Base-by-base conservation (phyloP, 2,113 vertebrate genomes). In the Ageneiosus marmoratus region DNA sequence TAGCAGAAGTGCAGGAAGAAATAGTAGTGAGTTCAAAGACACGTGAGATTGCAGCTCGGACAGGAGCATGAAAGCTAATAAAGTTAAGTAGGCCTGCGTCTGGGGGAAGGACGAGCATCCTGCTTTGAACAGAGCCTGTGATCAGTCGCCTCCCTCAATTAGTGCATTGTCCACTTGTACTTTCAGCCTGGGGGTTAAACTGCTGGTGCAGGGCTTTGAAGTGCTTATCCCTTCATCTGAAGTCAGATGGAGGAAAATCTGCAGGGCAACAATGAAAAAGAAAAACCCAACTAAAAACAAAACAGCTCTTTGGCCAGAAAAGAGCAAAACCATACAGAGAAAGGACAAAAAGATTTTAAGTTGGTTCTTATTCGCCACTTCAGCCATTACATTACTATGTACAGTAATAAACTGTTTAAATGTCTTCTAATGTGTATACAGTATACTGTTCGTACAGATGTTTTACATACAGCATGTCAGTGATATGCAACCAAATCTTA, bases 201-300 rank as follows among this genome's bases (percentile, higher is more conserved):
- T 92, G 94, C 93, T 94, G 95, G 95, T 92, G 95, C 94, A 93
- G 95, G 88, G 92, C 96, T 98, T 98, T 99, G 97, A 99, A 98
- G 97, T 97, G 95, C 95, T 97, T 97, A 97, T 97, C 97, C 96
- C 97, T 97, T 99, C 97, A 99, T 99, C 97, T 97, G 95, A 95
- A 96, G 95, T 95, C 94, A 93, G 95, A 96, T 95, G 92, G 90
- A 96, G 95, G 95, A 96, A 97, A 96, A 96, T 96, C 94, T 91
- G 90, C 90, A 94, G 95, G 95, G 96, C 96, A 97, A 96, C 96
- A 88, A 92, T 88, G 95, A 95, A 95, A 96, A 4, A 65, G 27
- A 82, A 82, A 87, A 77, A 41, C 2, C 2, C 37, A 41, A 83
- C 48, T 79, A 83, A 69, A 80, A 62, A 85, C 82, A 86, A 79